Conservation (phyloP, 2,888 invertebrate genomes). For the Nomada lathburiana region DNA sequence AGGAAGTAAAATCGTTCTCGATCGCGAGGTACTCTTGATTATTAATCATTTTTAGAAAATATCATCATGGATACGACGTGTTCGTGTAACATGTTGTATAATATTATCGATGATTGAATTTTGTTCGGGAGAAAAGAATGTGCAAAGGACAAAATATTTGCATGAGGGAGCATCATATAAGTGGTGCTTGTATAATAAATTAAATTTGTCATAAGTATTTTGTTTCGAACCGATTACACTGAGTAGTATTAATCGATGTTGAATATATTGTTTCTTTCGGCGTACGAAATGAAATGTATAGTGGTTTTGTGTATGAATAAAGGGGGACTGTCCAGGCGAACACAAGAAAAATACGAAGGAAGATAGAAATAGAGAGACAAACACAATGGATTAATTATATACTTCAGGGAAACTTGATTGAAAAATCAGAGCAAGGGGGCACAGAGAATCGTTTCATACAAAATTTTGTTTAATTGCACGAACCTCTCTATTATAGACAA, state of each 20-base stretch:
- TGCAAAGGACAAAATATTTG: background rate
- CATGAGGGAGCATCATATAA: background rate
- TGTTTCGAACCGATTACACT: background rate
- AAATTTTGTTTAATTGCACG: slow-evolving; percentile 65
- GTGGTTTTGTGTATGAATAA: background rate
- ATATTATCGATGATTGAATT: background rate
- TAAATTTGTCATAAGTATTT: background rate
- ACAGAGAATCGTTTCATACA: slow-evolving; percentile 44
- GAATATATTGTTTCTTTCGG: too few relatives aligned
- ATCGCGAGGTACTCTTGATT: background rate
- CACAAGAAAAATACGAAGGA: background rate
- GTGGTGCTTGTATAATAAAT: background rate
- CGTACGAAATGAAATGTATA: too few relatives aligned
- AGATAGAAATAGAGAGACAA: background rate
- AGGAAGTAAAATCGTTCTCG: too few relatives aligned
- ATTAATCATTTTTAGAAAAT: background rate
- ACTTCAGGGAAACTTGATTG: background rate
- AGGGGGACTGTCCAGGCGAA: slow-evolving; percentile 9
- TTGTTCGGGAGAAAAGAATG: background rate
- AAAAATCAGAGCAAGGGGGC: background rate
- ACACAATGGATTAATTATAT: slow-evolving; percentile 18
- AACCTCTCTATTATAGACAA: slow-evolving; percentile 80
- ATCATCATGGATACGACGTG: slow-evolving; percentile 22
- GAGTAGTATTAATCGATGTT: background rate
- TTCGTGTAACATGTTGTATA: background rate